Conservation (phyloP, 2,797 vertebrate genomes). For the Pseudochirops corinnae region DNA sequence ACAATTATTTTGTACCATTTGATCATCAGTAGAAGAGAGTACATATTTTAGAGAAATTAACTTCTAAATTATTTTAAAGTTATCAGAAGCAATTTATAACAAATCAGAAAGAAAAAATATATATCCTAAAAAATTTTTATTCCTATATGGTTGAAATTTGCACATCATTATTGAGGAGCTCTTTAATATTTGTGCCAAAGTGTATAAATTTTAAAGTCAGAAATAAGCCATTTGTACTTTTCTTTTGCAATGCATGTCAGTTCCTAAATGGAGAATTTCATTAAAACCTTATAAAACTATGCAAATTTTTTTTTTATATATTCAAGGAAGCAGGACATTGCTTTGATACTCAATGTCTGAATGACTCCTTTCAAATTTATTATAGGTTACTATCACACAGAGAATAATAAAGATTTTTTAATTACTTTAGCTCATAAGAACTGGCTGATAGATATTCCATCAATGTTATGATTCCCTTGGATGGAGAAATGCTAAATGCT, state of each 20-base stretch:
- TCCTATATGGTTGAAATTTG: constrained; percentile 72
- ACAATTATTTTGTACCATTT: constrained; percentile 23
- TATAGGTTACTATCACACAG: constrained; percentile 84
- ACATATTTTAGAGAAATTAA: constrained; percentile 66
- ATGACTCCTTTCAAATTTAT: constrained; percentile 86
- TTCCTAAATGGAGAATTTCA: constrained; percentile 79
- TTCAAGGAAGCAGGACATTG: constrained; percentile 79
- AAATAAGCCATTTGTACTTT: constrained; percentile 72
- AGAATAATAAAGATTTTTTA: constrained; percentile 89
- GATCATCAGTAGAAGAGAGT: constrained; percentile 10
- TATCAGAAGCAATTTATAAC: constrained; percentile 68
- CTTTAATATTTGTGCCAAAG: constrained; percentile 68
- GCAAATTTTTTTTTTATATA: constrained; percentile 78
- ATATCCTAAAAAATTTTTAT: constrained; percentile 69
- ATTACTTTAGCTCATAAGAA: constrained; percentile 87
- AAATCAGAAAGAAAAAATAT: constrained; percentile 66
- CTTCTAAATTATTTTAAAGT: constrained; percentile 71
- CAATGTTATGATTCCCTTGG: constrained; percentile 87
- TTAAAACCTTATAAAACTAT: constrained; percentile 82
- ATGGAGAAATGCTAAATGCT: constrained; percentile 85
- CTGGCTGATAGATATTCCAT: constrained; percentile 87
- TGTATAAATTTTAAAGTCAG: constrained; percentile 68
- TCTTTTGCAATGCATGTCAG: constrained; percentile 67
- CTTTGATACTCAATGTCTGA: constrained; percentile 85
- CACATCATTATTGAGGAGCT: constrained; percentile 72